phyloP scores from a whole-genome alignment of 1,140 invertebrate species.

The Platyura marginata region DNA sequence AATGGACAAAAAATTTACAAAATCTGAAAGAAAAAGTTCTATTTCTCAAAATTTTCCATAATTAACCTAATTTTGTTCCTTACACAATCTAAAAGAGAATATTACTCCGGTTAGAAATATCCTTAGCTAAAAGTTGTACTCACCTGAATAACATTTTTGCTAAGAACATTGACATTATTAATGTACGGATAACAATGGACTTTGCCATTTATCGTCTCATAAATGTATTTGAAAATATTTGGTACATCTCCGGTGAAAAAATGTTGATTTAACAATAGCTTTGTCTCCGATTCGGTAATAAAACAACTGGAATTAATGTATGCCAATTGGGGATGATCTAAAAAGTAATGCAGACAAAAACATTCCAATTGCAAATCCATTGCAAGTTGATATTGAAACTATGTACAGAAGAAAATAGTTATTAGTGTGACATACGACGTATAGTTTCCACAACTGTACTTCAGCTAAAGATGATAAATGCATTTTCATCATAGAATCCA shows the following conservation, averaged over 20 bases:
- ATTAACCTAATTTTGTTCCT: too few species aligned
- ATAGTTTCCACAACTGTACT: conserved; percentile 10
- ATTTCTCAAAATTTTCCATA: too few species aligned
- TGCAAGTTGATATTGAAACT: conserved; percentile 59
- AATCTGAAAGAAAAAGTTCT: too few species aligned
- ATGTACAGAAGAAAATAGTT: conserved; percentile 3
- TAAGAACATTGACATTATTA: conserved; percentile 44
- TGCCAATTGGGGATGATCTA: conserved; percentile 51
- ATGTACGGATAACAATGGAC: conserved; percentile 46
- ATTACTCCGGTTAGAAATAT: too few species aligned
- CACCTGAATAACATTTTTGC: conserved; percentile 40
- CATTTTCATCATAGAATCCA: conserved; percentile 50
- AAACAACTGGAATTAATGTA: conserved; percentile 24
- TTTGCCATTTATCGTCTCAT: conserved; percentile 35
- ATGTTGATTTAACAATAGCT: conserved; percentile 38
- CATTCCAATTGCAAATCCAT: conserved; percentile 49
- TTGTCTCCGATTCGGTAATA: conserved; percentile 30
- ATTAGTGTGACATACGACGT: neutral
- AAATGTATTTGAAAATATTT: conserved; percentile 48
- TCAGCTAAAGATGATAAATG: conserved; percentile 45
- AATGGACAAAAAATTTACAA: too few species aligned
- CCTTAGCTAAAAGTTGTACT: too few species aligned
- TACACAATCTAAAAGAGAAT: too few species aligned
- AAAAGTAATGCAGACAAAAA: conserved; percentile 67
- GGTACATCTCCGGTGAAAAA: conserved; percentile 43